Evolutionary conservation across 2,888 invertebrate genomes (phyloP), one percentile per base, ranked within the genome.

Genomic region (Artemia sinica): DNA sequence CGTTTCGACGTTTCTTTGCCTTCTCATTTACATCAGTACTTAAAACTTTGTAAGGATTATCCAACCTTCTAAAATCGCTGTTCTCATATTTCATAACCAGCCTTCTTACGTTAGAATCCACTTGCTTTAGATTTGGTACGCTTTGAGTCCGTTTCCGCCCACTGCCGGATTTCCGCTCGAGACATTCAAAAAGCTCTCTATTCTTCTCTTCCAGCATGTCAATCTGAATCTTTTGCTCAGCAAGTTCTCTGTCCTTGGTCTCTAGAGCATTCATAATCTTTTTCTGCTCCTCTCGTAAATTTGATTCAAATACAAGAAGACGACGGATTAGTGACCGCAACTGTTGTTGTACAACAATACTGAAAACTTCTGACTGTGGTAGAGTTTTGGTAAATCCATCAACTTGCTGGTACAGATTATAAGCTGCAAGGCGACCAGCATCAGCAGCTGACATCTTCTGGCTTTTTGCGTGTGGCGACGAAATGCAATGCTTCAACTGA

Each of bases 201-300:
- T 70, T 72, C 11, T 70, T 72, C 13, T 72, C 71, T 50, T 72
- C 72, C 49, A 71, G 72, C 28, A 70, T 69, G 41, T 69, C 71
- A 28, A 72, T 69, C 50, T 73, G 73, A 58, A 50, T 69, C 67
- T 28, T n/a, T 28, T 58, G 63, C 63, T 58, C 63, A 8, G n/a
- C 63, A 58, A 58, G 63, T 8, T 18, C 63, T 58, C 28, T 58
- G 63, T 58, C 63, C 63, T 58, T 58, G 14, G n/a, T 28, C 9
- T 58, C 63, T n/a, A 66, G n/a, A 28, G 66, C 13, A 69, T 84
- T 82, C 71, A 83, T 82, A 72, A 88, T 86, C 74, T 83, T 83
- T 73, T 85, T 84, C 75, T 88, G 87, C 76, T 88, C 88, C 75
- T 85, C 84, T 67, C 84, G 82, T 48, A 88, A 79, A 10, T 86